Evolutionary conservation across 2,797 vertebrate genomes (phyloP).

Genomic region (Hoplostethus mediterraneus): DNA sequence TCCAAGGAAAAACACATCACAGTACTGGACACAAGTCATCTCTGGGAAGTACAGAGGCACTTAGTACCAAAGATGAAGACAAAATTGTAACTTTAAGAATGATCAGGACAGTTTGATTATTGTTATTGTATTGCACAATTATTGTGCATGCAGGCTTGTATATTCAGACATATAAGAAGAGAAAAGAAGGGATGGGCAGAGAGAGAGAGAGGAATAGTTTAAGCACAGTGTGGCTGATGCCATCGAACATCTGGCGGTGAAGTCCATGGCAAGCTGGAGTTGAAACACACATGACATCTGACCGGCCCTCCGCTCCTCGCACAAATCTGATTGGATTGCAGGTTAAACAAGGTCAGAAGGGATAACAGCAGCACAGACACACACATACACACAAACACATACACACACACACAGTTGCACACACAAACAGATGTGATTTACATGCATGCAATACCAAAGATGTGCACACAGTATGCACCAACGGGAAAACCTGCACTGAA

Average conservation of each 20-base stretch:
- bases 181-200: not conserved
- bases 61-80: too few species aligned
- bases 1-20: too few species aligned
- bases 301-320: constrained; percentile 38
- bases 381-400: not conserved
- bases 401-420: not conserved
- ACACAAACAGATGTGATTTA: too few species aligned
- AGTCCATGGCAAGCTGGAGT: constrained; percentile 47
- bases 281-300: constrained; percentile 33
- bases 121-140: not conserved
- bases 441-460: not conserved
- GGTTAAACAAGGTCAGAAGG: constrained; percentile 64
- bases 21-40: too few species aligned
- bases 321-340: constrained; percentile 69
- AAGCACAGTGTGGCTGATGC: constrained; percentile 31
- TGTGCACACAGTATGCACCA: not conserved
- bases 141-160: not conserved
- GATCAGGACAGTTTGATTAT: too few species aligned
- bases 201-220: constrained; percentile 17
- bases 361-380: constrained; percentile 37
- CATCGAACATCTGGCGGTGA: constrained; percentile 65
- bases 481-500: not conserved
- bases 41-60: too few species aligned
- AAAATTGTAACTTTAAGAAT: too few species aligned
- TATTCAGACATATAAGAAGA: not conserved